Conservation (phyloP, 1,140 invertebrate genomes). For the Heliconius congener region DNA sequence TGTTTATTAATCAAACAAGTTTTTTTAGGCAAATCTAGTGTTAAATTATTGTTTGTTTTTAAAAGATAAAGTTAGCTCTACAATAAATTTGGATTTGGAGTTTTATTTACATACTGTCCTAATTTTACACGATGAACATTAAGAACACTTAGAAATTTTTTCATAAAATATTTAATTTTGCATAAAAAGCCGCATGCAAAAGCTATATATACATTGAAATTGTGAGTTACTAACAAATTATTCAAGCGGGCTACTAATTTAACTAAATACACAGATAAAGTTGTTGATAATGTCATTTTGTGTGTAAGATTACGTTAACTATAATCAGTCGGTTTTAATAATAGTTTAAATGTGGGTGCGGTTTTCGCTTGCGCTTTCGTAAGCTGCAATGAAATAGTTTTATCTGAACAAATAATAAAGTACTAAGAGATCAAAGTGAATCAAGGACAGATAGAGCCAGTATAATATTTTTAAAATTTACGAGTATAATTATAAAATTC, state of each 20-base stretch:
- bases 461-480: too few relatives aligned
- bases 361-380: not conserved
- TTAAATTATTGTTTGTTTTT: too few relatives aligned
- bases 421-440: not conserved
- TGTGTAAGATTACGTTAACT: constrained; percentile 5
- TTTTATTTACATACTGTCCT: too few relatives aligned
- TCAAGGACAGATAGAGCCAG: not conserved
- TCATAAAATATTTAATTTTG: too few relatives aligned
- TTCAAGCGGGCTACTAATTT: not conserved
- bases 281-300: constrained; percentile 8
- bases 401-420: not conserved
- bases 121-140: too few relatives aligned
- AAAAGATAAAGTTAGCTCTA: too few relatives aligned
- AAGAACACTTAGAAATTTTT: too few relatives aligned
- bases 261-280: not conserved
- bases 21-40: too few relatives aligned
- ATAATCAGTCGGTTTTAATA: constrained; percentile 3
- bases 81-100: too few relatives aligned
- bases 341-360: not conserved
- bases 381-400: not conserved
- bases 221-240: not conserved
- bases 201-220: not conserved
- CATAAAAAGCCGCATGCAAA: not conserved
- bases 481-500: too few relatives aligned
- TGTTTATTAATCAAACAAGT: too few relatives aligned